Evolutionary conservation across 2,797 vertebrate species (phyloP).

Genomic region (Galago senegalensis): DNA sequence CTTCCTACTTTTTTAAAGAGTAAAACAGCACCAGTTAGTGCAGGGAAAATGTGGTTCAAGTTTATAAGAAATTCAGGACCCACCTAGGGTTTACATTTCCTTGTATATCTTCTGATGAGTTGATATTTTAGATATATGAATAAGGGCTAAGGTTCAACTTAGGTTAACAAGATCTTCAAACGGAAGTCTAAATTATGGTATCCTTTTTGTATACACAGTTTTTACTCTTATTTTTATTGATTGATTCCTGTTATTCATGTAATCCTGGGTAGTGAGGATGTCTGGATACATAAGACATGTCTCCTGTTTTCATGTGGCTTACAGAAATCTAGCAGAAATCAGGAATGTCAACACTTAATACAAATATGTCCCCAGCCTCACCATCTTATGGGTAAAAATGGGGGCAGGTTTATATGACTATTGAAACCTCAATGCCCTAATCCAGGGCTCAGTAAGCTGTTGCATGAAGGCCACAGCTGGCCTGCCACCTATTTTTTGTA

Average conservation of each 20-base stretch:
- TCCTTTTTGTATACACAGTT: not conserved
- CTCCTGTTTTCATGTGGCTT: not conserved
- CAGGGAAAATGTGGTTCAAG: not conserved
- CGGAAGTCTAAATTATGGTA: not conserved
- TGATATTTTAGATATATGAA: conserved; percentile 24
- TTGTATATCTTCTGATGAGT: not conserved
- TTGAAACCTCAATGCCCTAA: not conserved
- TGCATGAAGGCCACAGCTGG: not conserved
- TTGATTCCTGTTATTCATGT: not conserved
- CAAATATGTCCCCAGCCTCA: not conserved
- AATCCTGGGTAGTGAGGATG: not conserved
- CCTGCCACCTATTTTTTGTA: not conserved
- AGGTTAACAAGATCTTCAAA: not conserved
- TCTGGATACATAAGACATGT: not conserved
- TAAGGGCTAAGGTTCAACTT: not conserved
- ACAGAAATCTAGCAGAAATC: not conserved
- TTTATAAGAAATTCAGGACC: not conserved
- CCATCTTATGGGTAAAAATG: not conserved
- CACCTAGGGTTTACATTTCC: not conserved
- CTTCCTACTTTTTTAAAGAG: conserved; percentile 32
- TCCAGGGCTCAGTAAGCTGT: not conserved
- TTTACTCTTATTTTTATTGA: not conserved
- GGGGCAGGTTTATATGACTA: not conserved
- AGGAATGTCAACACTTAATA: not conserved
- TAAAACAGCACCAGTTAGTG: not conserved